These are phyloP conservation scores for Thumatha senex DNA, from an alignment of 2,888 invertebrate species.

Conservation along the genomic window DNA sequence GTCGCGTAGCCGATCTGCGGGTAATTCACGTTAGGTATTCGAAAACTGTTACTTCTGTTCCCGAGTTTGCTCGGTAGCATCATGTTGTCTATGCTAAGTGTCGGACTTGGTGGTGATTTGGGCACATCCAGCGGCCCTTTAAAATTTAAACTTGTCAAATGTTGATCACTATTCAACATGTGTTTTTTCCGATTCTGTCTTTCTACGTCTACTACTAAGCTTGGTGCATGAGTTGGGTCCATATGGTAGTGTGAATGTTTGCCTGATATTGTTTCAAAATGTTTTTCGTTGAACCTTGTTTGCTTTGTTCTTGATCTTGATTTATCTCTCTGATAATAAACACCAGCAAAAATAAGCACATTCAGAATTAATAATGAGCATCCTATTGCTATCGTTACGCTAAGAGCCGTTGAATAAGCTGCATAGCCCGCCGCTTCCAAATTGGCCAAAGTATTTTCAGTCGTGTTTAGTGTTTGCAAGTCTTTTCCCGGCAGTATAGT, in stretches of 20 bases:
- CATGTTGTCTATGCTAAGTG: slow-evolving; percentile 82
- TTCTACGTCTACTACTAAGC: slow-evolving; percentile 93
- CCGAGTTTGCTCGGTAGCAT: slow-evolving; percentile 80
- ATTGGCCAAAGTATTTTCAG: slow-evolving; percentile 89
- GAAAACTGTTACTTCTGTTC: slow-evolving; percentile 76
- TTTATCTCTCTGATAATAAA: slow-evolving; percentile 92
- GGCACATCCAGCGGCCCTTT: slow-evolving; percentile 83
- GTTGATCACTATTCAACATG: slow-evolving; percentile 77
- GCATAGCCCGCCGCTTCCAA: slow-evolving; percentile 91
- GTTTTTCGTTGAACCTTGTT: slow-evolving; percentile 87
- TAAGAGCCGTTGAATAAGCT: slow-evolving; percentile 89
- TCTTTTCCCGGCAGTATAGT: slow-evolving; percentile 84
- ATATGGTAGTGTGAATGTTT: slow-evolving; percentile 92
- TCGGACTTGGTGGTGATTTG: slow-evolving; percentile 85
- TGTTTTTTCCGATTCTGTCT: slow-evolving; percentile 76
- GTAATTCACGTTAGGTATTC: slow-evolving; percentile 72
- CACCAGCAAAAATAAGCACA: slow-evolving; percentile 92
- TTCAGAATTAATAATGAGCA: slow-evolving; percentile 92
- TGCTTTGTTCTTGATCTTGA: slow-evolving; percentile 86
- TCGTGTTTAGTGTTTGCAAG: slow-evolving; percentile 76
- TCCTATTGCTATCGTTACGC: slow-evolving; percentile 91
- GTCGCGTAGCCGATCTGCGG: slow-evolving; percentile 81
- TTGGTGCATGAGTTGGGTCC: slow-evolving; percentile 90
- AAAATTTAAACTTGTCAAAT: slow-evolving; percentile 81
- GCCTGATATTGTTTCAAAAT: slow-evolving; percentile 89